Base-by-base conservation (phyloP, 2,113 vertebrate genomes). In the Noctilio leporinus region DNA sequence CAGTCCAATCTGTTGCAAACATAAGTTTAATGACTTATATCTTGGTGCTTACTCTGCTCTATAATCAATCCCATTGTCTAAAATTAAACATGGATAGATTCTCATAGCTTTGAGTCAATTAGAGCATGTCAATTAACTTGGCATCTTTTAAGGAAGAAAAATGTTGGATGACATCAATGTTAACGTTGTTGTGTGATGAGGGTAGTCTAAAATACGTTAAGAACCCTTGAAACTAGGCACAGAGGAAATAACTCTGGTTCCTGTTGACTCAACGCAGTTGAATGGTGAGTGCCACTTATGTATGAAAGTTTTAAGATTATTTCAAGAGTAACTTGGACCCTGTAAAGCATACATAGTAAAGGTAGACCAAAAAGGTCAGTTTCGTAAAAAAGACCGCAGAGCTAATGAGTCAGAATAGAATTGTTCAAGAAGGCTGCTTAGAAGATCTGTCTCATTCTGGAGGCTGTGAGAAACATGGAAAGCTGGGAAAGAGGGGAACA, bases 111-210 rank as follows among this genome's bases (percentile, higher is more conserved):
- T 5, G 6, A 95, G 73, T 89, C 53, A 69, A 16, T 47, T 89
- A 49, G 55, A 95, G 33, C 45, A 75, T 15, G 87, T 94, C 57
- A 69, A 17, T 84, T 62, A 94, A 85, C 59, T 73, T 89, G 91
- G 26, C 33, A 55, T 86, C 64, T 72, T 94, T 94, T 89, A 95
- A 94, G 62, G 24, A 73, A 82, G 59, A 85, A 95, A 80, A 81
- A 84, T 14, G 40, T 93, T 22, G 67, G 47, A 59, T 76, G 59
- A 80, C 83, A 93, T 94, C 84, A 96, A 78, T 73, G 86, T 62
- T 53, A 92, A 45, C 8, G 8, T 78, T 80, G 92, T 86, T 80
- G 16, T 89, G 20, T 47, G 24, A 86, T 45, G 51, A 65, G 33
- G 19, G 16, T 70, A 64, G 38, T 80, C 67, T 53, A 69, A 95